Evolutionary conservation across 2,888 invertebrate species (phyloP).

Genomic region (Exephanes ischioxanthus): DNA sequence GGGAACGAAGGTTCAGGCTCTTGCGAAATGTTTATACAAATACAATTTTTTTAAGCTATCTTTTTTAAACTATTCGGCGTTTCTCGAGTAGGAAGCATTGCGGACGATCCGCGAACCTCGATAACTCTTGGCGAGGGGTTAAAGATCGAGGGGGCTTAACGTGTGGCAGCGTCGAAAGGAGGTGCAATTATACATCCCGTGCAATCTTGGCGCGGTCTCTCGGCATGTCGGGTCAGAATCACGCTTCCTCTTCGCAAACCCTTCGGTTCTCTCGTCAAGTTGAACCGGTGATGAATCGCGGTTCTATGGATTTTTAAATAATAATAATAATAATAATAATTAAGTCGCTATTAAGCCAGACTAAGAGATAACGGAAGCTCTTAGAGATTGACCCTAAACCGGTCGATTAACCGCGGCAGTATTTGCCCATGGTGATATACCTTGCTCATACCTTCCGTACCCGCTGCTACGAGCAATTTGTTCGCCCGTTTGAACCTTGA

Average conservation of each 20-base stretch:
- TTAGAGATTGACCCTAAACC: constrained; percentile 72
- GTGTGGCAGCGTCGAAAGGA: constrained; percentile 53
- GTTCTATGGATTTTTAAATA: constrained; percentile 39
- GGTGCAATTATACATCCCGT: constrained; percentile 55
- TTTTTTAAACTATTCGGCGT: constrained; percentile 27
- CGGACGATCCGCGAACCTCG: constrained; percentile 65
- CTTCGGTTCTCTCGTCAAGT: constrained; percentile 7
- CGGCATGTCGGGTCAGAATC: constrained; percentile 27
- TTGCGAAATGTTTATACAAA: not conserved
- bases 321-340: not conserved
- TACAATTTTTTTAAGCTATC: not conserved
- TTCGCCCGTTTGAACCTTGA: constrained; percentile 78
- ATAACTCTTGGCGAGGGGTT: constrained; percentile 69
- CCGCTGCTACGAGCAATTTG: constrained; percentile 75
- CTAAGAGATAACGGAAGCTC: constrained; percentile 61
- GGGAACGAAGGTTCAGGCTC: not conserved
- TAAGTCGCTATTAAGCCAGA: not conserved
- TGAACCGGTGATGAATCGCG: not conserved
- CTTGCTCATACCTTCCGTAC: constrained; percentile 52
- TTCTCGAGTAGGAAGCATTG: constrained; percentile 44
- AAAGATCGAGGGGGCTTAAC: constrained; percentile 54
- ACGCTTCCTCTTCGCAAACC: not conserved
- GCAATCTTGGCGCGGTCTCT: constrained; percentile 26
- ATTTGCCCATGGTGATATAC: constrained; percentile 72
- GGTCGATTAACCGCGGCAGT: constrained; percentile 76